These are phyloP conservation scores for Acanthis flammea DNA, from an alignment of 2,797 vertebrate species.

Conservation along the genomic window DNA sequence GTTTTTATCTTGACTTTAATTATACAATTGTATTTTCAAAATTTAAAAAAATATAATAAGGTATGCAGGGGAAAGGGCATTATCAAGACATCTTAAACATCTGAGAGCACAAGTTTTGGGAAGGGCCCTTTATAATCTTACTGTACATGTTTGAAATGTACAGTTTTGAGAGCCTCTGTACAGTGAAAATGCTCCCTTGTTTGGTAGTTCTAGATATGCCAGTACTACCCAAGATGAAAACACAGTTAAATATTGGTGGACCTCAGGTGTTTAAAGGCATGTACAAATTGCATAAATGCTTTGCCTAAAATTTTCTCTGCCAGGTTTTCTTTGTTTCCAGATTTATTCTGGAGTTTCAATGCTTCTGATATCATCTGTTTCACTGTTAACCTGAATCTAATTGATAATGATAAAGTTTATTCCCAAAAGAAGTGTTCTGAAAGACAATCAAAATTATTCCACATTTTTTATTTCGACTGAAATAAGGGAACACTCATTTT, in stretches of 20 bases:
- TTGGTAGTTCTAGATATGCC: neutral
- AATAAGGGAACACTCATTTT: neutral
- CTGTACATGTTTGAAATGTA: neutral
- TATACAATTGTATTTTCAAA: neutral
- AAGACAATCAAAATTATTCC: neutral
- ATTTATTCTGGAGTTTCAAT: neutral
- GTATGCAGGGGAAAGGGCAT: neutral
- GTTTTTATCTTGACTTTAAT: neutral
- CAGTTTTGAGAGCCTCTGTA: neutral
- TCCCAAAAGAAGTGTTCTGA: neutral
- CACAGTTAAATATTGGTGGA: neutral
- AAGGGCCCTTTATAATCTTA: neutral
- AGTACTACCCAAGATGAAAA: neutral
- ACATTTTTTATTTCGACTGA: neutral
- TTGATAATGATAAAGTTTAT: neutral
- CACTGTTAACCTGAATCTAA: neutral
- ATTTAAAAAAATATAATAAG: neutral
- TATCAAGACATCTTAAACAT: neutral
- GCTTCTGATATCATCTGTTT: neutral
- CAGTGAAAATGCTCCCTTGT: neutral
- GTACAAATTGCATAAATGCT: neutral
- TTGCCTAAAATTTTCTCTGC: neutral
- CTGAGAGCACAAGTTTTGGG: neutral
- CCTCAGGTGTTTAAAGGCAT: accelerated
- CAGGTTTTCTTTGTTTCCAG: neutral